These are phyloP conservation scores for Pseudomyrmex sp. DNA, from an alignment of 1,140 invertebrate genomes.

Conservation along the genomic window DNA sequence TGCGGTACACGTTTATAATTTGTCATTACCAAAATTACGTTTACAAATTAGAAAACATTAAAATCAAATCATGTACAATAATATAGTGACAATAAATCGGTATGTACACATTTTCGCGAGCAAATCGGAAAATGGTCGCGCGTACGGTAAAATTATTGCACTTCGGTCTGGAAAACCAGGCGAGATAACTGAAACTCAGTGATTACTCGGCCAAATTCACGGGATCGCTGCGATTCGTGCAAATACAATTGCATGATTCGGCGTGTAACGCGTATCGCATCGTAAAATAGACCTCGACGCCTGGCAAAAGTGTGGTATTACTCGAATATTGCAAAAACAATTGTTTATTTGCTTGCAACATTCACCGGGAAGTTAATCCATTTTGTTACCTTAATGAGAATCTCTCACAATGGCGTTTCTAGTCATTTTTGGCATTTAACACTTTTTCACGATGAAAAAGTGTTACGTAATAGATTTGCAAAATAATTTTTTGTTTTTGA, in stretches of 20 bases:
- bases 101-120: not conserved
- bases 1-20: too few relatives aligned
- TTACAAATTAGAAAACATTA: not conserved
- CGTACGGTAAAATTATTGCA: constrained; percentile 13
- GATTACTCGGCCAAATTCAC: constrained; percentile 53
- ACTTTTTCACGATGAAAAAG: not conserved
- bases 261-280: constrained; percentile 43
- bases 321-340: constrained; percentile 38
- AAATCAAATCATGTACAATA: not conserved
- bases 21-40: not conserved
- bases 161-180: constrained; percentile 8
- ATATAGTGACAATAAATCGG: too few relatives aligned
- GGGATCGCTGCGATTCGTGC: constrained; percentile 20
- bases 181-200: constrained; percentile 51
- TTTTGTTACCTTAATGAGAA: constrained; percentile 43
- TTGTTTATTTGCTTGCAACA: constrained; percentile 30
- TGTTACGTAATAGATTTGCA: not conserved
- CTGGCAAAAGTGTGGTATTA: constrained; percentile 10
- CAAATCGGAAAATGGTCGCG: not conserved
- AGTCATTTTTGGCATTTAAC: constrained; percentile 22
- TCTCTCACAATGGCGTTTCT: not conserved
- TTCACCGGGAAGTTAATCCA: not conserved
- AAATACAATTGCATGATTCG: constrained; percentile 27
- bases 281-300: constrained; percentile 19
- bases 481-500: not conserved